Evolutionary conservation across 2,797 vertebrate genomes (phyloP), one percentile per base, ranked within the genome.

Genomic region (Muscicapa striata): DNA sequence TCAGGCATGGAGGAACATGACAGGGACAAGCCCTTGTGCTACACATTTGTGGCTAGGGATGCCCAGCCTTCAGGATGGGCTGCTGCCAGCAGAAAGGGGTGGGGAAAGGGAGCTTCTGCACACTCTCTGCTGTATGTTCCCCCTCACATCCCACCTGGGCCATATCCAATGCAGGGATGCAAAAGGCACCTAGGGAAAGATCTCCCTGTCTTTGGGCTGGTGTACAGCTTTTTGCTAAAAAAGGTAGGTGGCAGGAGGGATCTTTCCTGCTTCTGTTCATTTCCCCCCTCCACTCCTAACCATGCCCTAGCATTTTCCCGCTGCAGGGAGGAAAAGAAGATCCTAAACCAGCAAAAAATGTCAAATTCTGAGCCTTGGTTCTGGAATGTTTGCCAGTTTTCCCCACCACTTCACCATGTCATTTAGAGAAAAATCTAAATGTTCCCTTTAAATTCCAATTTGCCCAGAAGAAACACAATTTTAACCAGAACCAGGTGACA

Each of bases 11-110:
- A 55, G 45, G 45, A 85, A 67, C 12, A 15, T 3, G 70, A 49
- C 1, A 38, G 2, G 8, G 32, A 43, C 48, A 32, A 73, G 51
- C 16, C 22, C 55, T 30, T 59, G 61, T n/a, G 23, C 46, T 73
- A 13, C 24, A n/a, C 48, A 11, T 36, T 49, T 59, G 29, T 76
- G 66, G 48, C 30, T 29, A 10, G 14, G 16, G n/a, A 43, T 82
- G 67, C 54, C 38, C 6, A 5, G 54, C 34, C 10, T 0, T 0
- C 1, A 15, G 34, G 15, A 29, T 26, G 36, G 15, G 15, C 14
- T n/a, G 16, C 46, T 88, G 69, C 36, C 59, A 79, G 51, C 30
- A 62, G 38, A 16, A 34, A 10, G 8, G 17, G 30, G 10, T 38
- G 13, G 36, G 21, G 23, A 36, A 78, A 58, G 10, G n/a, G 11